Percentiles rank a stretch among this genome's conserved stretches.
phyloP scores from a whole-genome alignment of 2,113 vertebrate genomes.

The Brachirus orientalis region DNA sequence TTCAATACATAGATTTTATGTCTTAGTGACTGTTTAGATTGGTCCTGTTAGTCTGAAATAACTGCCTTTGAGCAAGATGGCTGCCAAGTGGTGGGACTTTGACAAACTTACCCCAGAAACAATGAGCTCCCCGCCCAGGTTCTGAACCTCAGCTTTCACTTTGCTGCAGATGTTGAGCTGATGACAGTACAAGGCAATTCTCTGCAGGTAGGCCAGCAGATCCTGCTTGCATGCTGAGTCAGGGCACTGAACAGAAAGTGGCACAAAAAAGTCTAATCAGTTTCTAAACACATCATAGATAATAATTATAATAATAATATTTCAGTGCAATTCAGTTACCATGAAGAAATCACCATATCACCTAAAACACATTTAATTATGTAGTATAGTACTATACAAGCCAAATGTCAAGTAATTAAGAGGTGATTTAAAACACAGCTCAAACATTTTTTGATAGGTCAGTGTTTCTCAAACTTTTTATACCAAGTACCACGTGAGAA shows the following conservation, averaged over 20 bases:
- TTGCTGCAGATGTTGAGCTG: conserved; percentile 99
- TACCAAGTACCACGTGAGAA: too few relatives aligned
- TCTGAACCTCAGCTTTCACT: conserved; percentile 98
- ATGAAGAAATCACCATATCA: too few relatives aligned
- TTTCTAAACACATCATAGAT: background rate
- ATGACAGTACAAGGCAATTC: conserved; percentile 97
- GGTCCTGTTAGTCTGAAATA: background rate
- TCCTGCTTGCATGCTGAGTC: conserved; percentile 98
- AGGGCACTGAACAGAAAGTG: conserved; percentile 85
- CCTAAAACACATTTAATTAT: too few relatives aligned
- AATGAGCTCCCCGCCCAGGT: conserved; percentile 97
- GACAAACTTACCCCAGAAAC: conserved; percentile 92
- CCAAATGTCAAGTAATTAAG: too few relatives aligned
- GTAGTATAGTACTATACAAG: too few relatives aligned
- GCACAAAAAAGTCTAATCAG: conserved; percentile 19
- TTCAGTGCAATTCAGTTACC: too few relatives aligned
- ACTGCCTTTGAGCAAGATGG: background rate
- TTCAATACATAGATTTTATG: background rate
- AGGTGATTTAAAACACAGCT: too few relatives aligned
- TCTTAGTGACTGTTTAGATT: background rate
- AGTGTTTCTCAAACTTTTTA: too few relatives aligned
- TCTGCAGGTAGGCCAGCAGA: conserved; percentile 96
- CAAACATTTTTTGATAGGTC: too few relatives aligned
- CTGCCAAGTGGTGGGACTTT: background rate
- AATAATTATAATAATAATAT: too few relatives aligned